Evolutionary conservation across 2,888 invertebrate genomes (phyloP).

Genomic region (Drosophila sordidapex): DNA sequence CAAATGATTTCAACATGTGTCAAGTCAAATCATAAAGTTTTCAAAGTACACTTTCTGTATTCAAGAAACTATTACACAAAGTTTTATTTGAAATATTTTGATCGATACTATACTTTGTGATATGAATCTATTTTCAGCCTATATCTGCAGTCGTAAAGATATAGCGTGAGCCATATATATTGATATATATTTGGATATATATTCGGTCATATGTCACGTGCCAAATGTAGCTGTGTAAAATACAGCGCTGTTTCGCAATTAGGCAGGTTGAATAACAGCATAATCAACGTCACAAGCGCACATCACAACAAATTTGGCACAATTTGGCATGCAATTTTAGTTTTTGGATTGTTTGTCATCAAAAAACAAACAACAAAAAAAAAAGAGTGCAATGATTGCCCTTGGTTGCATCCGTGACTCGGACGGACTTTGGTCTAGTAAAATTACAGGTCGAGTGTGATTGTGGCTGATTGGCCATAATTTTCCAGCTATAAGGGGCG

Average conservation of each 20-base stretch:
- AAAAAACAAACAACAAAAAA: not conserved
- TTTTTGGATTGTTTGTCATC: conserved; percentile 1
- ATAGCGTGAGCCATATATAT: conserved; percentile 2
- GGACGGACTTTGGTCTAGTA: conserved; percentile 1
- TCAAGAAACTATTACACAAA: not conserved
- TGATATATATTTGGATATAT: not conserved
- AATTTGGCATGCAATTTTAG: conserved; percentile 35
- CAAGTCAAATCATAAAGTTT: not conserved
- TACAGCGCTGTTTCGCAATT: conserved; percentile 46
- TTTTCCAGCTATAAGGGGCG: conserved; percentile 27
- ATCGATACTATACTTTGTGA: not conserved
- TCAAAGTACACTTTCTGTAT: not conserved
- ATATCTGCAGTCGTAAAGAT: not conserved
- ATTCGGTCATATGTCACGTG: conserved; percentile 53
- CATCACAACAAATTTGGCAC: conserved; percentile 38
- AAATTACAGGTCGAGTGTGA: conserved; percentile 4
- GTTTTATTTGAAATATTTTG: not conserved
- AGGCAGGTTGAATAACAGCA: conserved; percentile 43
- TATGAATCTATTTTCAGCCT: not conserved
- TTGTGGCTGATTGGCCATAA: conserved; percentile 28
- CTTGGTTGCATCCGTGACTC: conserved; percentile 12
- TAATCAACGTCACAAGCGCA: conserved; percentile 39
- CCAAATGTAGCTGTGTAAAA: conserved; percentile 38
- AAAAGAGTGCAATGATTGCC: not conserved
- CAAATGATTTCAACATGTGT: not conserved